Conservation (phyloP, 1,140 invertebrate genomes). For the Ctenoplectra terminalis region DNA sequence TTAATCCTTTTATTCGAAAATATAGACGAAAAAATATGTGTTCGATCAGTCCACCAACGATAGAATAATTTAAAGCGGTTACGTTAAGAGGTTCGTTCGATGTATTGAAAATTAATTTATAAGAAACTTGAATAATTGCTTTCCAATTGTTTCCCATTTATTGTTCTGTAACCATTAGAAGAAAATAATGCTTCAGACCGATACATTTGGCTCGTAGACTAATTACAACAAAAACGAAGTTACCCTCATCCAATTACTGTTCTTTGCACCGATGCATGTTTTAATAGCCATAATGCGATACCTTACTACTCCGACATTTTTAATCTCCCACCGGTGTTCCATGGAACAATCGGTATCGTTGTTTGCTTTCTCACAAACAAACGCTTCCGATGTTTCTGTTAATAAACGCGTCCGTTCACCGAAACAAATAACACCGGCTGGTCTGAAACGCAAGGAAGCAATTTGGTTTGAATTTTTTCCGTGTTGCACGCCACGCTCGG, state of each 20-base stretch:
- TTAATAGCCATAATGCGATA: neutral
- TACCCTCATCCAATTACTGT: too few relatives aligned
- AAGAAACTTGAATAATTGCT: too few relatives aligned
- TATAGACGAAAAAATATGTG: too few relatives aligned
- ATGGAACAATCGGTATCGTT: conserved; percentile 1
- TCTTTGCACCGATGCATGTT: neutral
- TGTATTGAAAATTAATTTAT: too few relatives aligned
- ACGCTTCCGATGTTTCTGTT: neutral
- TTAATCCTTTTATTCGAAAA: too few relatives aligned
- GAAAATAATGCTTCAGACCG: too few relatives aligned
- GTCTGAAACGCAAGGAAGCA: conserved; percentile 11
- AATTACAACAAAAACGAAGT: neutral
- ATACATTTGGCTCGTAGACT: too few relatives aligned
- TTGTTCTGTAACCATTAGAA: too few relatives aligned
- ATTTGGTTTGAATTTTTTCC: conserved; percentile 16
- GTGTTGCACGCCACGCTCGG: neutral
- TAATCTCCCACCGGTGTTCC: neutral
- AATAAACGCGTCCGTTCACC: conserved; percentile 9
- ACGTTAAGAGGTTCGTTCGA: too few relatives aligned
- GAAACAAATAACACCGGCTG: conserved; percentile 6
- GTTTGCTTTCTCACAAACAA: neutral
- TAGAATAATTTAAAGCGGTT: too few relatives aligned
- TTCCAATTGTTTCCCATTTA: too few relatives aligned
- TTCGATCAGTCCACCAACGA: too few relatives aligned
- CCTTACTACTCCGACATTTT: neutral